phyloP scores from a whole-genome alignment of 2,797 vertebrate genomes.

The Thalassophryne amazonica region DNA sequence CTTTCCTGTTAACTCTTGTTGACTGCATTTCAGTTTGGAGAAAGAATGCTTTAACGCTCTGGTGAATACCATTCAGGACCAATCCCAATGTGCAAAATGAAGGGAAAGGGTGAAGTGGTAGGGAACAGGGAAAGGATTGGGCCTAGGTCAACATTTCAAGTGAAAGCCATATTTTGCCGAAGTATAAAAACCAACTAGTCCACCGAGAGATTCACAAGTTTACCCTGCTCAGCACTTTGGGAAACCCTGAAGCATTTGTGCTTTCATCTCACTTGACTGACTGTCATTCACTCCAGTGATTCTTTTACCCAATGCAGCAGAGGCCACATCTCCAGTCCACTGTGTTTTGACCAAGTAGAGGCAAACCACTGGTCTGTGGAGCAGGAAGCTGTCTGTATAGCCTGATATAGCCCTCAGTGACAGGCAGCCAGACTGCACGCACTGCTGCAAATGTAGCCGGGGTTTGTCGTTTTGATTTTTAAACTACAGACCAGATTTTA shows the following conservation, averaged over 20 bases:
- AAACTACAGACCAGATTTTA: neutral
- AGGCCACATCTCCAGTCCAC: conserved; percentile 50
- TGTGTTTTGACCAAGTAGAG: conserved; percentile 81
- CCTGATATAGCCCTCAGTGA: conserved; percentile 69
- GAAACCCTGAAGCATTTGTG: conserved; percentile 28
- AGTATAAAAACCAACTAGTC: neutral
- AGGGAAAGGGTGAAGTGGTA: no score
- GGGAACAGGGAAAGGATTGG: no score
- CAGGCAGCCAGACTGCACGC: conserved; percentile 52
- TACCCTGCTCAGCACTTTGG: conserved; percentile 25
- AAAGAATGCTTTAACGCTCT: no score
- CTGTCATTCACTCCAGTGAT: conserved; percentile 41
- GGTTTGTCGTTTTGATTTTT: conserved; percentile 22
- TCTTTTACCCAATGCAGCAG: conserved; percentile 57
- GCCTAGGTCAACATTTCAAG: neutral
- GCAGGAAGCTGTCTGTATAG: conserved; percentile 64
- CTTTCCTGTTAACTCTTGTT: no score
- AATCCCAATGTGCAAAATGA: no score
- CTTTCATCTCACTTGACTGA: conserved; percentile 49
- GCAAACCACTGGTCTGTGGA: conserved; percentile 67
- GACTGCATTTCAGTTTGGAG: no score
- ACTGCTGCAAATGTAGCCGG: conserved; percentile 39
- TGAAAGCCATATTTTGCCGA: conserved; percentile 3
- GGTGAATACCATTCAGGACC: no score
- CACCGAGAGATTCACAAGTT: conserved; percentile 2